Conservation (phyloP, 2,113 vertebrate species). For the Garra rufa region DNA sequence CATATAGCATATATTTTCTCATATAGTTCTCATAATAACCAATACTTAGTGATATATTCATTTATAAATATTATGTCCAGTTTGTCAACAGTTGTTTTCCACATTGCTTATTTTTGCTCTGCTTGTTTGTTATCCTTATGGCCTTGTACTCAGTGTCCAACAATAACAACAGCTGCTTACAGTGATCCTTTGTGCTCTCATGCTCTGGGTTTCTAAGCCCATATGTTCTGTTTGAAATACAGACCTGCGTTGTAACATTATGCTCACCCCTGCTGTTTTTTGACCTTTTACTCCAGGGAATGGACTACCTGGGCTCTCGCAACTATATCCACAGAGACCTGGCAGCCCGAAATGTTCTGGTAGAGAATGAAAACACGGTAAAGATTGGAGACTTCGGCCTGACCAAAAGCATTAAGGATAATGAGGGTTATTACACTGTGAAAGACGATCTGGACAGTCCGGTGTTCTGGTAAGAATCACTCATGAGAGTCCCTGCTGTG, state of each 20-base stretch:
- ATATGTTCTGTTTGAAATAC: neutral
- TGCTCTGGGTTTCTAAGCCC: neutral
- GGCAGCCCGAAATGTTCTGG: conserved; percentile 93
- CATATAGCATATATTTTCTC: neutral
- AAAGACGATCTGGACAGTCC: conserved; percentile 94
- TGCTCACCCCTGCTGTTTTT: conserved; percentile 8
- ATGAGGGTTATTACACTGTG: conserved; percentile 95
- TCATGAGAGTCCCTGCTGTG: no score
- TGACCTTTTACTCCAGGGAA: conserved; percentile 78
- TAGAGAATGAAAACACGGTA: conserved; percentile 91
- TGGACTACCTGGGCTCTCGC: conserved; percentile 91
- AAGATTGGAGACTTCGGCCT: conserved; percentile 98
- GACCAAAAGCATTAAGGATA: conserved; percentile 93
- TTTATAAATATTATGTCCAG: neutral
- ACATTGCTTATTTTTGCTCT: neutral
- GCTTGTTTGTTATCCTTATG: neutral
- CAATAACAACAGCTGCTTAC: conserved; percentile 10
- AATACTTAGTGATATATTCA: neutral
- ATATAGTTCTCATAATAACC: neutral
- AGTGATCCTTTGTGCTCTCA: conserved; percentile 4
- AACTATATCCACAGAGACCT: conserved; percentile 96
- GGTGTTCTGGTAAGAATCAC: conserved; percentile 88
- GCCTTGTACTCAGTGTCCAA: neutral
- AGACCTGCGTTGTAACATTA: neutral
- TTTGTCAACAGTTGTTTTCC: neutral